Conservation (phyloP, 2,888 invertebrate genomes). For the Athrips mouffetella region DNA sequence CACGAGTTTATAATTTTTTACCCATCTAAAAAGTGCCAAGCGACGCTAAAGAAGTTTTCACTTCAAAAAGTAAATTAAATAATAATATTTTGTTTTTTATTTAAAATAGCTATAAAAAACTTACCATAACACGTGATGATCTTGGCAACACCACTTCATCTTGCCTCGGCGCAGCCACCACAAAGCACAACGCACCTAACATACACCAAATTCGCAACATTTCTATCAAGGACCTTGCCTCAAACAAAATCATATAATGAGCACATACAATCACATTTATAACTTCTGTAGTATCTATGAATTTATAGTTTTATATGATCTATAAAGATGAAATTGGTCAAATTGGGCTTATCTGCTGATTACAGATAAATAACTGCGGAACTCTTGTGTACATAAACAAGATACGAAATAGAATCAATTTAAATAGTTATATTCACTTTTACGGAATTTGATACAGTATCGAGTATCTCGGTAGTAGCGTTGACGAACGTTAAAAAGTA, state of each 20-base stretch:
- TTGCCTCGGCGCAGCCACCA: neutral
- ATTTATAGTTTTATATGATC: slow-evolving; percentile 1
- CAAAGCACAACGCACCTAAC: neutral
- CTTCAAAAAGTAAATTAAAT: too few species aligned
- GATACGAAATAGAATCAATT: too few species aligned
- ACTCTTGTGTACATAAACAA: too few species aligned
- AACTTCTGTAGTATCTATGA: neutral
- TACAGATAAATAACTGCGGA: neutral
- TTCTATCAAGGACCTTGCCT: neutral
- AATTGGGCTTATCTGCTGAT: neutral
- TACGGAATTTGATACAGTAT: too few species aligned
- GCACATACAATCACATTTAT: neutral
- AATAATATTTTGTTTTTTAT: too few species aligned
- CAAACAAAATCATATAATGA: neutral
- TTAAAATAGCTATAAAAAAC: too few species aligned
- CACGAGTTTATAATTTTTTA: too few species aligned
- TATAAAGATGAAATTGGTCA: neutral
- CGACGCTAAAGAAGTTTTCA: too few species aligned
- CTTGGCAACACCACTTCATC: neutral
- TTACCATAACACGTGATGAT: neutral
- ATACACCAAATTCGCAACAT: neutral
- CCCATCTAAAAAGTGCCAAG: too few species aligned
- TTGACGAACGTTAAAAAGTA: too few species aligned
- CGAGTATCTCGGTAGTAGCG: too few species aligned
- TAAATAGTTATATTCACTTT: too few species aligned